Base-by-base conservation (phyloP, 2,113 vertebrate species). In the Delphinus delphis region DNA sequence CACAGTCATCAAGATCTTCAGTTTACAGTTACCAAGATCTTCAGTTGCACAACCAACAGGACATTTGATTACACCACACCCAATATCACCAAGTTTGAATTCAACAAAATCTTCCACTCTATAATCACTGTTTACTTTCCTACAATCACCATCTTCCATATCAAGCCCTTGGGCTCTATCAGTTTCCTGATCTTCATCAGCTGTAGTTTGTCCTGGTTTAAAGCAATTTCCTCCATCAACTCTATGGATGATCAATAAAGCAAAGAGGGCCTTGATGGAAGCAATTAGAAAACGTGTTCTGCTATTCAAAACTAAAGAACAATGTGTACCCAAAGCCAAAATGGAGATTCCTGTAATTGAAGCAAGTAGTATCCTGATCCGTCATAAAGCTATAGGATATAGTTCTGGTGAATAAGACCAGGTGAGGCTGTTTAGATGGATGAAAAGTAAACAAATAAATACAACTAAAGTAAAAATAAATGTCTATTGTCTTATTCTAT, bases 371-470 rank as follows among this genome's bases (percentile, higher is more conserved):
- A 70, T 50, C 73, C 33, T 90, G 9, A 70, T 63, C 20, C 11
- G 5, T 87, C 11, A 0, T 65, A 53, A 88, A 83, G 47, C 14
- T 23, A 33, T 44, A 14, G 47, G 33, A 60, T 68, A 15, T 10
- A 62, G 20, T 53, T 74, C 20, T 71, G 65, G 15, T 50, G 85
- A 86, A 90, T 23, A 10, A 55, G 62, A 63, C 2, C 6, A 41
- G 60, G 23, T 23, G 31, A 77, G 55, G 21, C 38, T 84, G 67
- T 38, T 74, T 97, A 6, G 31, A 38, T 73, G 36, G 25, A 95
- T 11, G 28, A 33, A 63, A 63, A 84, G 5, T 47, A 91, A 79
- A 28, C 20, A 86, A 97, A 95, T 80, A 95, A 96, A 73, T 44
- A 3, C n/a, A 92, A 58, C 5, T 60, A 23, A 90, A 68, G 84